Base-by-base conservation (phyloP, 2,888 invertebrate species). In the Sericinus montela region DNA sequence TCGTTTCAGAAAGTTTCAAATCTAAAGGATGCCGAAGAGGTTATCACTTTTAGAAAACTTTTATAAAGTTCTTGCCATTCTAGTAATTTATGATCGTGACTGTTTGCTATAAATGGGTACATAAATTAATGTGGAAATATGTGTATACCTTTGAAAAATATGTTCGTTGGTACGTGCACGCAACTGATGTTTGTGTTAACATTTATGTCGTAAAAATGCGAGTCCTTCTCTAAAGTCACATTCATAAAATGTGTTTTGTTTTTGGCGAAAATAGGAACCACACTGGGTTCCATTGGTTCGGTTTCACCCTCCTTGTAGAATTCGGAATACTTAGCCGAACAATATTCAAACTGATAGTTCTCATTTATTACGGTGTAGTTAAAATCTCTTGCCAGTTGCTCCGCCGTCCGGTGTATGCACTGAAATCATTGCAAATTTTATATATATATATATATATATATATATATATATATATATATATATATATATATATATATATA, bases 151-250 rank as follows among this genome's bases (percentile, higher is more conserved):
- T 91, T 90, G 75, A 97, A 97, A 84, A 92, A 98, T 50, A 98
- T 94, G 86, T 98, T 98, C 25, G 97, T 96, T 3, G 98, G 98
- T 19, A 98, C 95, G 77, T 98, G 98, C 42, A 98, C 95, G 54
- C 97, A 94, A 69, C 97, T 97, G 62, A 92, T 91, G 48, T 89
- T 91, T 9, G 94, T 94, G 73, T 95, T 95, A 10, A 96, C 94
- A 30, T 92, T 91, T 54, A 96, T 93, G 70, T 95, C 93, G 75
- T 95, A 95, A 80, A 97, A 97, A 75, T 96, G 95, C 0, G 94
- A 93, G 70, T 95, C 94, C 48, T 90, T 90, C 65, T 92, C 92
- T 15, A 96, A 72, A 7, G 85, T 65, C 69, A 94, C 90, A 14
- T 82, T 74, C 61, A 89, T 81, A 66, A 92, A 94, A 41, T 80